Evolutionary conservation across 2,113 vertebrate species (phyloP), one percentile per base, ranked within the genome.

Genomic region (Ciconia stormi): DNA sequence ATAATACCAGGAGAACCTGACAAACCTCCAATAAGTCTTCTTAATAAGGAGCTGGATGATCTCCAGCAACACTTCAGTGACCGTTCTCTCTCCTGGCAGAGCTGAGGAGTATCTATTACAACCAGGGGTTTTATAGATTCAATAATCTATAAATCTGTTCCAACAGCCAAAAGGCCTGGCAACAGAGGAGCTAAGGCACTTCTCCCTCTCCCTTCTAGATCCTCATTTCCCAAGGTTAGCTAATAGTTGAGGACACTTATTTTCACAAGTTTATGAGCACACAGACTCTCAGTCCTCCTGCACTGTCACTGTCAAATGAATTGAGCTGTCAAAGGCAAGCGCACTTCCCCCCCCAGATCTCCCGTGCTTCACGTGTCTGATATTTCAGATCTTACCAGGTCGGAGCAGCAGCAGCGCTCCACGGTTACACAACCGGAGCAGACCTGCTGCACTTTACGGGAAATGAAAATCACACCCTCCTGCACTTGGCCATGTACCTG

Each of bases 11-110:
- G 49, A 86, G 74, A 93, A 81, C n/a, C 55, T 44, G 69, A 94
- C 80, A 97, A 92, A 53, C 32, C 72, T 63, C 50, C 77, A 95
- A 94, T 82, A 96, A 82, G 73, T 93, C 72, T 90, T 90, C 32
- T 96, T 78, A 95, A 93, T 91, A 91, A 92, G 44, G 81, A 85
- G 47, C 50, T 92, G 94, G 91, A 69, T 0, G 6, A 44, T 32
- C n/a, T 88, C 90, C 85, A 90, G 69, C 72, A 63, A 89, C 42
- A 76, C 32, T 47, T 87, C 76, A 82, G 78, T 36, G 72, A 36
- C 74, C 6, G 0, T 23, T 69, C 72, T 85, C 23, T 53, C 88
- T 82, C 46, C 89, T 76, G 73, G 58, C 62, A 93, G 62, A 32
- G 56, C 36, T 12, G 25, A 62, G 29, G 9, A 74, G 44, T 81